A percentile compares a stretch with the other conserved stretches of the same genome.
Conservation (phyloP, 2,888 invertebrate species). For the Noctua fimbriata region DNA sequence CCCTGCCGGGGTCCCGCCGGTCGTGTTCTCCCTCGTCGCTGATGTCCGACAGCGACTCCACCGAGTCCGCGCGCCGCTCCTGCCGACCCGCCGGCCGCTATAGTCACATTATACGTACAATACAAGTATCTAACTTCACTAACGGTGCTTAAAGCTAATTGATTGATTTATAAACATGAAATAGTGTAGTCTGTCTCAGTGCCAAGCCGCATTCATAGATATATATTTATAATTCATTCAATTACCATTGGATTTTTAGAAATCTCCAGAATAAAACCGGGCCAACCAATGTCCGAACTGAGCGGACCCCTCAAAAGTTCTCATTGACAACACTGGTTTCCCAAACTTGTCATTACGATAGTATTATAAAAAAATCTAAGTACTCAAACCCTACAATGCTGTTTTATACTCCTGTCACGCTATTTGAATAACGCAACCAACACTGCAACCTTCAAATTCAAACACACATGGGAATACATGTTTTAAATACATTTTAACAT, state of each 20-base stretch:
- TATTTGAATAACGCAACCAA: not conserved
- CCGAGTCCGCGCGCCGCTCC: slow-evolving; percentile 73
- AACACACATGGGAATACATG: not conserved
- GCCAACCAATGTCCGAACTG: not conserved
- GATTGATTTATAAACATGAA: not conserved
- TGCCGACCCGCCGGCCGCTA: slow-evolving; percentile 72
- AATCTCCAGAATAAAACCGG: not conserved
- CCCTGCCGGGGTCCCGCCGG: slow-evolving; percentile 44
- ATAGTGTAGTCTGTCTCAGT: slow-evolving; percentile 1
- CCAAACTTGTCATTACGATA: not conserved
- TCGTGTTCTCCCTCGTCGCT: slow-evolving; percentile 80
- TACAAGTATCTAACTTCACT: not conserved
- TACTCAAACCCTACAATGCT: not conserved
- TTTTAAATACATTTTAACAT: not conserved
- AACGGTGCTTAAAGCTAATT: slow-evolving; percentile 5
- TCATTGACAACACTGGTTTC: not conserved
- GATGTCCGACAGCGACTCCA: slow-evolving; percentile 83
- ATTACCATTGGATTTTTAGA: not conserved
- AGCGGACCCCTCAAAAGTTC: no score
- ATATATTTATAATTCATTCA: not conserved
- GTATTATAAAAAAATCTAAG: not conserved
- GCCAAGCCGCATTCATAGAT: slow-evolving; percentile 9
- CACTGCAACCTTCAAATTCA: no score
- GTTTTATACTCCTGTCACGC: not conserved
- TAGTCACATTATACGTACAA: slow-evolving; percentile 4